phyloP scores from a whole-genome alignment of 1,140 invertebrate species.

The Mactra quadrangularis region DNA sequence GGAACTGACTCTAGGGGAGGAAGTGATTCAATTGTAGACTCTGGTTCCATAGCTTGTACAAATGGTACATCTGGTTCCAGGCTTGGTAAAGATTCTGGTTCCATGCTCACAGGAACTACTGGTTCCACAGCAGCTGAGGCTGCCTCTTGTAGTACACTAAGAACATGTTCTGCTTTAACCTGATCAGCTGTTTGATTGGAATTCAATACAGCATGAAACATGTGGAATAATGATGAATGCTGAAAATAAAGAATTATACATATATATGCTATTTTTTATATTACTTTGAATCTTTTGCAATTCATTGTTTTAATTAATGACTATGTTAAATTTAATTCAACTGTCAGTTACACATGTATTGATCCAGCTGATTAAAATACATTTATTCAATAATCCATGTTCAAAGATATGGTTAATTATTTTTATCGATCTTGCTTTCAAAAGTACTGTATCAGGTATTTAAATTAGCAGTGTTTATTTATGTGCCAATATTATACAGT shows the following conservation, averaged over 20 bases:
- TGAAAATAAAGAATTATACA: neutral
- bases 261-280: too few relatives aligned
- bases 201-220: constrained; percentile 55
- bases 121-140: neutral
- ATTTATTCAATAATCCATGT: too few relatives aligned
- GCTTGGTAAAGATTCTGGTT: neutral
- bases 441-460: too few relatives aligned
- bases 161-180: constrained; percentile 23
- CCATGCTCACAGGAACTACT: neutral
- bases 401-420: too few relatives aligned
- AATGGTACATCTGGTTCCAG: neutral
- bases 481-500: too few relatives aligned
- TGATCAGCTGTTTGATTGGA: neutral
- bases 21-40: neutral
- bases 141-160: constrained; percentile 26
- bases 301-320: too few relatives aligned
- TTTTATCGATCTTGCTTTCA: too few relatives aligned
- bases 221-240: constrained; percentile 29
- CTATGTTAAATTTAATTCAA: too few relatives aligned
- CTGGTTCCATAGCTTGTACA: neutral
- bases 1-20: neutral
- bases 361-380: too few relatives aligned
- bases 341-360: too few relatives aligned
- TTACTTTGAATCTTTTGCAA: too few relatives aligned
- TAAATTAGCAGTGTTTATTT: too few relatives aligned